Percentiles rank a stretch among this genome's conserved stretches.
Conservation (phyloP, 2,113 vertebrate genomes). For the Dunckerocampus dactyliophorus region DNA sequence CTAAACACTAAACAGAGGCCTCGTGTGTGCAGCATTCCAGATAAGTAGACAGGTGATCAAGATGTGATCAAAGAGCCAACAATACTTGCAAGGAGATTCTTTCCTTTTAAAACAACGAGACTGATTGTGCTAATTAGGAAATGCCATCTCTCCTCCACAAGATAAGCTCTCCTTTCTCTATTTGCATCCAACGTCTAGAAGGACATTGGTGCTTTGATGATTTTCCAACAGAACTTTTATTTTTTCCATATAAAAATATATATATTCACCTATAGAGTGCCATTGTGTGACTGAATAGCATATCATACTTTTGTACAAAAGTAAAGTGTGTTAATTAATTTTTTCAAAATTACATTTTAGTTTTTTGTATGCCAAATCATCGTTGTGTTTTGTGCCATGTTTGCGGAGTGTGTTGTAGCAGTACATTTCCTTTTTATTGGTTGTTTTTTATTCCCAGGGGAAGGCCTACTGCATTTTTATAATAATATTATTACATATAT, state of each 20-base stretch:
- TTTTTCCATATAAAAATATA: neutral
- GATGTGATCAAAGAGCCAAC: constrained; percentile 51
- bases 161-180: constrained; percentile 28
- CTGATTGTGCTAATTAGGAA: constrained; percentile 49
- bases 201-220: neutral
- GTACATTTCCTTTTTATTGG: no score
- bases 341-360: no score
- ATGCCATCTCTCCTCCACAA: constrained; percentile 22
- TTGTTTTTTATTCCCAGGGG: no score
- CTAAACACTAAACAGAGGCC: constrained; percentile 54
- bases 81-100: constrained; percentile 35
- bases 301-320: no score
- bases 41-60: constrained; percentile 56
- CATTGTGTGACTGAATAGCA: no score
- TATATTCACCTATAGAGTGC: neutral
- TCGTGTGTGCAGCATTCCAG: constrained; percentile 32
- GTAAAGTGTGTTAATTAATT: neutral
- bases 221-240: neutral
- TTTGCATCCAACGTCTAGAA: constrained; percentile 6
- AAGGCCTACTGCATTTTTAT: no score
- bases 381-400: no score
- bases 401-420: no score
- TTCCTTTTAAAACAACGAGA: constrained; percentile 44
- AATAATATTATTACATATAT: no score
- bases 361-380: no score